phyloP scores from a whole-genome alignment of 2,113 vertebrate genomes.

The Chloroceryle aenea region DNA sequence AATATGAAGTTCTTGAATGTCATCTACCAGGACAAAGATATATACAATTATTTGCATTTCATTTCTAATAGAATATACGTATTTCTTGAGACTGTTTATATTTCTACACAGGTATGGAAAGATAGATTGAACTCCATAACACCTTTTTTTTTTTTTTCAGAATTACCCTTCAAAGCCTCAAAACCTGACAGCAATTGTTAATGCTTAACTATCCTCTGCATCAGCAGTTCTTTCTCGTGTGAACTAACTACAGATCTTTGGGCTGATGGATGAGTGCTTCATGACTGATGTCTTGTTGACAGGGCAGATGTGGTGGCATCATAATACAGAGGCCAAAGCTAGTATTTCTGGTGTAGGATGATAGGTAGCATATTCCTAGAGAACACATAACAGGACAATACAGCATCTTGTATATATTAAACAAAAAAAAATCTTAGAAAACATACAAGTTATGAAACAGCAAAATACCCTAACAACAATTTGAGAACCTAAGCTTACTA shows the following conservation, averaged over 20 bases:
- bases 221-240: constrained; percentile 9
- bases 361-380: not conserved
- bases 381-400: not conserved
- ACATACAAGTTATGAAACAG: not conserved
- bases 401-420: not conserved
- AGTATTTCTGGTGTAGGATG: not conserved
- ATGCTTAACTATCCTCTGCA: not conserved
- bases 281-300: not conserved
- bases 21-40: not conserved
- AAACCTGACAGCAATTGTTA: not conserved
- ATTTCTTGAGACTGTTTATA: not conserved
- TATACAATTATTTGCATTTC: not conserved
- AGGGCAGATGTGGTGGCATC: not conserved
- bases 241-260: not conserved
- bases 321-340: not conserved
- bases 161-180: not conserved
- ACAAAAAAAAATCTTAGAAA: not conserved
- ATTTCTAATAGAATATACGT: not conserved
- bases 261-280: not conserved
- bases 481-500: not conserved
- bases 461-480: not conserved
- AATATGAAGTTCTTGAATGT: not conserved
- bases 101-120: not conserved
- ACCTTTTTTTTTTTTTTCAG: not conserved
- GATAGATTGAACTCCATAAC: not conserved